Evolutionary conservation across 2,888 invertebrate species (phyloP).

Genomic region (Drosophila kuntzei): DNA sequence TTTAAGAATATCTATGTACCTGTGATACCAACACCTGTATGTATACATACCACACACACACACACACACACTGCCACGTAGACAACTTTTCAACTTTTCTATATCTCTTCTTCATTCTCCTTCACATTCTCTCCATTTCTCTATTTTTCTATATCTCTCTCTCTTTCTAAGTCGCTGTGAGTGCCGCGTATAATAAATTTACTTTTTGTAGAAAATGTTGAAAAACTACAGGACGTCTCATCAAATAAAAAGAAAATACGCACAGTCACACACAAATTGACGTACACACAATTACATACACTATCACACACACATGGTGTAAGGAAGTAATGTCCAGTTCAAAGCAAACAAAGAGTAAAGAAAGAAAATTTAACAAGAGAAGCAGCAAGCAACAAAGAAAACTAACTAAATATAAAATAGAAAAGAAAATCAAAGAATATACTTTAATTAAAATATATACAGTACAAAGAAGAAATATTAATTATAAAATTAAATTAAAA

Average conservation of each 20-base stretch:
- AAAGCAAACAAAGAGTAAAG: slow-evolving; percentile 49
- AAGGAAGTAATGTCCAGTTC: slow-evolving; percentile 49
- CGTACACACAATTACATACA: not conserved
- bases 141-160: not conserved
- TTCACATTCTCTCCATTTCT: not conserved
- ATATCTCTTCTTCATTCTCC: slow-evolving; percentile 12
- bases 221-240: slow-evolving; percentile 54
- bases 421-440: not conserved
- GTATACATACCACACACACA: not conserved
- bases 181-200: slow-evolving; percentile 65
- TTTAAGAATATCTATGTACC: slow-evolving; percentile 3
- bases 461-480: not conserved
- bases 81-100: slow-evolving; percentile 24
- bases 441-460: not conserved
- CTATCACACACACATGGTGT: not conserved
- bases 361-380: slow-evolving; percentile 4
- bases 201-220: slow-evolving; percentile 57
- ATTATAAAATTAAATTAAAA: not conserved
- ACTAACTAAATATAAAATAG: slow-evolving; percentile 3
- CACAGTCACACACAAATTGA: slow-evolving; percentile 22
- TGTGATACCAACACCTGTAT: slow-evolving; percentile 5
- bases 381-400: slow-evolving; percentile 10
- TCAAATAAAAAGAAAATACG: slow-evolving; percentile 52
- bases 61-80: slow-evolving; percentile 1
- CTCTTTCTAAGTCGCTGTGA: slow-evolving; percentile 15